These are phyloP conservation scores for Lindbergichthys nudifrons DNA, from an alignment of 2,797 vertebrate species.

Conservation along the genomic window DNA sequence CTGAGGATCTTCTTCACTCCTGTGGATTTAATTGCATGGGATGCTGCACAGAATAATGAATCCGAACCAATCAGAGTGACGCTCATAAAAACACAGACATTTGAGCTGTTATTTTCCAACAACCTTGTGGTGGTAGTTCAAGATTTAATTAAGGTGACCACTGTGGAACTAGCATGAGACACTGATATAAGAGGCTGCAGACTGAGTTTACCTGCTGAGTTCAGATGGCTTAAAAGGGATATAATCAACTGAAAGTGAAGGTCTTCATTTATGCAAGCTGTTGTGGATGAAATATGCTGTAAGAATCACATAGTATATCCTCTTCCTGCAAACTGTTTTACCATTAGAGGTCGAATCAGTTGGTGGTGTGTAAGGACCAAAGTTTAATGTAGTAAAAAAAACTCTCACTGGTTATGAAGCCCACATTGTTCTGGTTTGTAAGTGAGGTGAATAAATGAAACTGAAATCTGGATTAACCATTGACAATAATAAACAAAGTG, in stretches of 20 bases:
- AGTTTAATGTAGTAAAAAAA: too few species aligned
- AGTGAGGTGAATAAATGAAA: too few species aligned
- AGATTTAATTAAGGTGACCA: slow-evolving; percentile 44
- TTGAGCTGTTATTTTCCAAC: slow-evolving; percentile 2
- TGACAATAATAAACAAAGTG: too few species aligned
- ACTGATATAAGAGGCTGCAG: slow-evolving; percentile 26
- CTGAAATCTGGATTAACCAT: too few species aligned
- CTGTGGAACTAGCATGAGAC: slow-evolving; percentile 5
- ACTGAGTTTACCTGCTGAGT: slow-evolving; percentile 41
- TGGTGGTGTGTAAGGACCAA: too few species aligned
- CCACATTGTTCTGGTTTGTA: too few species aligned
- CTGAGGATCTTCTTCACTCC: background rate
- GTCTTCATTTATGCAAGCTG: slow-evolving; percentile 16
- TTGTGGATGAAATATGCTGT: slow-evolving; percentile 26
- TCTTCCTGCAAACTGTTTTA: slow-evolving; percentile 4
- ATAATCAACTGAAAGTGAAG: slow-evolving; percentile 28
- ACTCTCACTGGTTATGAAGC: too few species aligned
- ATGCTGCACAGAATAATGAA: slow-evolving; percentile 10
- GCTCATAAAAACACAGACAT: background rate
- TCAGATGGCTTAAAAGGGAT: slow-evolving; percentile 33
- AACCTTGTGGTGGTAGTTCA: slow-evolving; percentile 17
- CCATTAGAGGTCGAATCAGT: too few species aligned
- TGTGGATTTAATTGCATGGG: background rate
- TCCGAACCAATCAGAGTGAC: slow-evolving; percentile 6
- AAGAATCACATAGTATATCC: slow-evolving; percentile 13